These are phyloP conservation scores for Notospermus geniculatus DNA, from an alignment of 1,140 invertebrate species.

Conservation along the genomic window DNA sequence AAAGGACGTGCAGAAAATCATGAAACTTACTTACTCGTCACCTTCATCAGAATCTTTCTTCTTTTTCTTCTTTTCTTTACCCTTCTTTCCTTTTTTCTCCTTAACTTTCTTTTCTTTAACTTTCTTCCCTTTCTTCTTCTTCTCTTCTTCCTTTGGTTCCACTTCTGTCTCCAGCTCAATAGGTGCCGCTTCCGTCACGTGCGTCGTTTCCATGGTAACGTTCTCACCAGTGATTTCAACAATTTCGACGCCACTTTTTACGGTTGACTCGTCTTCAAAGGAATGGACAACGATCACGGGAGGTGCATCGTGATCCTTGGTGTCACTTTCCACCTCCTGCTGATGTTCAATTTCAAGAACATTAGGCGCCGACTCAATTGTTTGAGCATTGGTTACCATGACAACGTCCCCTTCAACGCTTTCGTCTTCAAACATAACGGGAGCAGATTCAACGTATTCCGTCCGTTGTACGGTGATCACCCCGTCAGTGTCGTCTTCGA, in stretches of 20 bases:
- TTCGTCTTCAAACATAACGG: too few species aligned
- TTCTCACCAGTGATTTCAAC: not conserved
- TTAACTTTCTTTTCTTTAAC: slow-evolving; percentile 2
- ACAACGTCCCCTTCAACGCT: too few species aligned
- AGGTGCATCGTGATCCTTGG: too few species aligned
- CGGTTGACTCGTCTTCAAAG: not conserved
- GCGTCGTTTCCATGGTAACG: not conserved
- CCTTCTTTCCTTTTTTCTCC: slow-evolving; percentile 7
- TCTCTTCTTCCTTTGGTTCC: slow-evolving; percentile 5
- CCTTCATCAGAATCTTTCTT: not conserved
- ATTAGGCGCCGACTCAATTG: too few species aligned
- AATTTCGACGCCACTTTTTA: not conserved
- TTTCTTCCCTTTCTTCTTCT: slow-evolving; percentile 6
- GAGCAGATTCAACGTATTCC: too few species aligned
- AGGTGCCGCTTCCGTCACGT: not conserved
- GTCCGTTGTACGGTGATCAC: too few species aligned
- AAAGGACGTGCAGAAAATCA: too few species aligned
- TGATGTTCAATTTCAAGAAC: too few species aligned
- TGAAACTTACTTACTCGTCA: not conserved
- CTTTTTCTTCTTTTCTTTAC: slow-evolving; percentile 3
- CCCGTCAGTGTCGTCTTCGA: too few species aligned
- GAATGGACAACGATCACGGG: too few species aligned
- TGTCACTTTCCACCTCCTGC: too few species aligned
- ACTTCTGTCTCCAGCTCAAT: not conserved
- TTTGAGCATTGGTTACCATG: too few species aligned